Conservation (phyloP, 2,797 vertebrate genomes). For the Champsocephalus esox region DNA sequence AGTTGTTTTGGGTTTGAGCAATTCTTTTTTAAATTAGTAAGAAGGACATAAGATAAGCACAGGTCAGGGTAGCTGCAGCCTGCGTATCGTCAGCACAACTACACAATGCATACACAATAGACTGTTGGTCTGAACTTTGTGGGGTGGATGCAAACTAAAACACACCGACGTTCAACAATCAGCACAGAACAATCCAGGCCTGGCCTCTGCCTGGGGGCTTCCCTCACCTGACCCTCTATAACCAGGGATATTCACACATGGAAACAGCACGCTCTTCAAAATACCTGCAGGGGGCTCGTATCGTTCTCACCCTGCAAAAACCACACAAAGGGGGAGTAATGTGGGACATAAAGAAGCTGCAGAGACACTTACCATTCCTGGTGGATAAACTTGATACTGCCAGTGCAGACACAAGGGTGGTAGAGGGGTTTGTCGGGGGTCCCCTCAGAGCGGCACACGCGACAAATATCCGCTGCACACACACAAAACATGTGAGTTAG, state of each 20-base stretch:
- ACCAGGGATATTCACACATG: slow-evolving; percentile 27
- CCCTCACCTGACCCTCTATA: slow-evolving; percentile 43
- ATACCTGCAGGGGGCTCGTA: slow-evolving; percentile 14
- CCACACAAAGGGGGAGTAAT: slow-evolving; percentile 6
- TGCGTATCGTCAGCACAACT: background rate
- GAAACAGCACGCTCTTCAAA: slow-evolving; percentile 28
- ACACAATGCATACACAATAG: slow-evolving; percentile 31
- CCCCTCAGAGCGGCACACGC: slow-evolving; percentile 98
- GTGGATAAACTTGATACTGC: slow-evolving; percentile 99
- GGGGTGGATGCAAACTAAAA: background rate
- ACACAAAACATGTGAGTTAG: background rate
- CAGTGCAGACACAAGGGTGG: slow-evolving; percentile 98
- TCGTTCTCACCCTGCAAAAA: slow-evolving; percentile 27
- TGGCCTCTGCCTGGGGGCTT: slow-evolving; percentile 27
- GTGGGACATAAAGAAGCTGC: background rate
- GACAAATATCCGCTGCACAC: slow-evolving; percentile 93
- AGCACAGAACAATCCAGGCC: slow-evolving; percentile 54
- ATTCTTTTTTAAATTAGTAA: background rate
- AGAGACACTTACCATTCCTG: slow-evolving; percentile 94
- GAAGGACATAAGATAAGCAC: background rate
- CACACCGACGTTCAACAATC: slow-evolving; percentile 33
- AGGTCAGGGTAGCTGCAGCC: background rate
- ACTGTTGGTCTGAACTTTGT: slow-evolving; percentile 22
- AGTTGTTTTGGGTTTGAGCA: no score
- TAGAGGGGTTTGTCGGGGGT: slow-evolving; percentile 97